These are phyloP conservation scores for Chaenogobius annularis DNA, from an alignment of 2,113 vertebrate species.

Conservation along the genomic window DNA sequence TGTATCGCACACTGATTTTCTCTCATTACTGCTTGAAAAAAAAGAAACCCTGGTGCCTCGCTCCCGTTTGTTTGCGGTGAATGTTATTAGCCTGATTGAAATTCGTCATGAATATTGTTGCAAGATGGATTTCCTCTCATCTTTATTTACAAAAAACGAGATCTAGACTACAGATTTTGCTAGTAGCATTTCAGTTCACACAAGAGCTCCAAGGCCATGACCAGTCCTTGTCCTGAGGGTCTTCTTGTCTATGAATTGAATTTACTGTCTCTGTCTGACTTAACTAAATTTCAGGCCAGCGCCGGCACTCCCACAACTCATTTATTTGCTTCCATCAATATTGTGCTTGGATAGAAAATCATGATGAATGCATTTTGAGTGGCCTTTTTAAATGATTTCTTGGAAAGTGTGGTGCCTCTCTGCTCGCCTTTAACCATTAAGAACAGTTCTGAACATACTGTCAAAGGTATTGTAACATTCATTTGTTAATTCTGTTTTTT, in stretches of 20 bases:
- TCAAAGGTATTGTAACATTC: background rate
- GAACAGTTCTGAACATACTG: too few species aligned
- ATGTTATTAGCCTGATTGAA: constrained; percentile 62
- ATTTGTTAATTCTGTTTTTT: background rate
- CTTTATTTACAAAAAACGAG: constrained; percentile 18
- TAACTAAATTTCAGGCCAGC: background rate
- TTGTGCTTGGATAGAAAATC: background rate
- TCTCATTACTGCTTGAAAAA: constrained; percentile 20
- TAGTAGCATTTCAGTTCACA: background rate
- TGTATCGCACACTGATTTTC: constrained; percentile 35
- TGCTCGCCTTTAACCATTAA: background rate
- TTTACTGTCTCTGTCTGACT: background rate
- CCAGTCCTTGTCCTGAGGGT: background rate
- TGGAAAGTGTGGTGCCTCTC: background rate
- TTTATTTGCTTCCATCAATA: background rate
- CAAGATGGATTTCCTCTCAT: constrained; percentile 36
- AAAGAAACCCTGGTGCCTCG: constrained; percentile 40
- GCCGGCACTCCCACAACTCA: background rate
- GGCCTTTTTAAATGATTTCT: background rate
- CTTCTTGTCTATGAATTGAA: background rate
- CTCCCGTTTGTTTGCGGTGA: constrained; percentile 28
- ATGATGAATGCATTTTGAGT: constrained; percentile 1
- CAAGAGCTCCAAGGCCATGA: background rate
- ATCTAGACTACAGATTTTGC: background rate
- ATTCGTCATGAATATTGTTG: constrained; percentile 43